A percentile compares a stretch with the other conserved stretches of the same genome.
Evolutionary conservation across 2,888 invertebrate species (phyloP).

Genomic region (Gonocerus acuteangulatus): DNA sequence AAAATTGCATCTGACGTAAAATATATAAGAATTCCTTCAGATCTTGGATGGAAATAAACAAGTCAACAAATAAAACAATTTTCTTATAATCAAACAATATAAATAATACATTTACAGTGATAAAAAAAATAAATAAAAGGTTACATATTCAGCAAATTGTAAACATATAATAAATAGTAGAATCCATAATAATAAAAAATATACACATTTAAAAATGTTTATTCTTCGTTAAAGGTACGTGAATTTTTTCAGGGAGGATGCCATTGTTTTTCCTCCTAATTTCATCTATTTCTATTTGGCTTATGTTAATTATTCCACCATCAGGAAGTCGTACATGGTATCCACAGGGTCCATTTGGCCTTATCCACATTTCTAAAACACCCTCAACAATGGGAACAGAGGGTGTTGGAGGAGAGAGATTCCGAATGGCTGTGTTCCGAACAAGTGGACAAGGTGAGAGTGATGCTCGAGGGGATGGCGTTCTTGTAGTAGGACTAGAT

Average conservation of each 20-base stretch:
- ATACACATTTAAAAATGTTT: slow-evolving; percentile 20
- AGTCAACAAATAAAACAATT: not conserved
- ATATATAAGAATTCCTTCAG: too few species aligned
- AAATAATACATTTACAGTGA: slow-evolving; percentile 10
- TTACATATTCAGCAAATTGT: slow-evolving; percentile 3
- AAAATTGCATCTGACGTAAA: too few species aligned
- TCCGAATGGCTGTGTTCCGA: slow-evolving; percentile 4
- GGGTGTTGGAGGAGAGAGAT: slow-evolving; percentile 10
- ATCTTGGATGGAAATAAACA: not conserved
- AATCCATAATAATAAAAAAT: not conserved
- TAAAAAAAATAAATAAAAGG: slow-evolving; percentile 16
- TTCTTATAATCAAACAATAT: not conserved
- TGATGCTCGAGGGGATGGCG: slow-evolving; percentile 6
- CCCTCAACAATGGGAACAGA: slow-evolving; percentile 18
- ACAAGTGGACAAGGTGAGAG: not conserved
- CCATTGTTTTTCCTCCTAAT: slow-evolving; percentile 27
- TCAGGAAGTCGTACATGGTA: slow-evolving; percentile 29
- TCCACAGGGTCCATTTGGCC: slow-evolving; percentile 25
- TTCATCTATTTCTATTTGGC: slow-evolving; percentile 23
- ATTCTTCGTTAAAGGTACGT: slow-evolving; percentile 24
- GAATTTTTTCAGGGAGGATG: slow-evolving; percentile 21
- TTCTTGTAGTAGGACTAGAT: not conserved
- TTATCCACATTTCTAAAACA: slow-evolving; percentile 18
- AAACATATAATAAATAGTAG: too few species aligned
- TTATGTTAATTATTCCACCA: slow-evolving; percentile 29